These are phyloP conservation scores for Peucedramus taeniatus DNA, from an alignment of 2,113 vertebrate genomes.

Conservation along the genomic window DNA sequence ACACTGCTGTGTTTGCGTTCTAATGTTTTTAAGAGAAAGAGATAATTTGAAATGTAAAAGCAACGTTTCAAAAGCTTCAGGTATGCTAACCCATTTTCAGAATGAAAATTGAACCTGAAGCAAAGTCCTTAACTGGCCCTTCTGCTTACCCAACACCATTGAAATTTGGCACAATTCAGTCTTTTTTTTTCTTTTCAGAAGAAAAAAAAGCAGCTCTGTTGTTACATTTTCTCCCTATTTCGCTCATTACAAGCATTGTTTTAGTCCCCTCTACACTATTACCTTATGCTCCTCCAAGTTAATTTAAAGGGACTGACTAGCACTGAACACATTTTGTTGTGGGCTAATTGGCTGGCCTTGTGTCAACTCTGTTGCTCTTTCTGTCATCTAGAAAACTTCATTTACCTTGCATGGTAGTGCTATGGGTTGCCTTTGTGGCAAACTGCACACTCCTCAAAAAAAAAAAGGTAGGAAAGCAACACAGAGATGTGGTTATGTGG, in stretches of 20 bases:
- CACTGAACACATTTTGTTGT: neutral
- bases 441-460: accelerated
- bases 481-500: accelerated
- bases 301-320: neutral
- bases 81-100: neutral
- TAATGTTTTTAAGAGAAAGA: neutral
- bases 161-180: neutral
- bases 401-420: neutral
- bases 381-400: neutral
- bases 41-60: neutral
- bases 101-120: neutral
- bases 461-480: neutral
- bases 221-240: neutral
- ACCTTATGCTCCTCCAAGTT: neutral
- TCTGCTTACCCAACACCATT: neutral
- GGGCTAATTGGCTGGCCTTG: neutral
- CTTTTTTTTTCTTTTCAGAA: neutral
- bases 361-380: neutral
- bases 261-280: neutral
- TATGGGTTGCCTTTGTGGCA: neutral
- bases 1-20: neutral
- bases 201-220: neutral
- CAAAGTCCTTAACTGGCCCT: neutral
- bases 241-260: neutral
- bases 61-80: neutral